phyloP scores from a whole-genome alignment of 2,797 vertebrate species.

The Dallia pectoralis region DNA sequence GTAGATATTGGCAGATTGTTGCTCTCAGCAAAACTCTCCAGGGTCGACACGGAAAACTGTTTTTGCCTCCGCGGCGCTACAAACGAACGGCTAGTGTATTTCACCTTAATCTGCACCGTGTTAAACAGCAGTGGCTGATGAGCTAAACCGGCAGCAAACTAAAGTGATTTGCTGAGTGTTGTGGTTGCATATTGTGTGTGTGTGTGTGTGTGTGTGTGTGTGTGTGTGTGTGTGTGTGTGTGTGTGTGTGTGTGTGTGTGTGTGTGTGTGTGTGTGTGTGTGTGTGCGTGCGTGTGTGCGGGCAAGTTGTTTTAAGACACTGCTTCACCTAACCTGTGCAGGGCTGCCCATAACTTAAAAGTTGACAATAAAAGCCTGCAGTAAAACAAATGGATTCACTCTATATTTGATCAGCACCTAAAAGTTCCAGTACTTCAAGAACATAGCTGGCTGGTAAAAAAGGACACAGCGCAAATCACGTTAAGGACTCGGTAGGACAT shows the following conservation, averaged over 20 bases:
- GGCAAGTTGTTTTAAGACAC: conserved; percentile 1
- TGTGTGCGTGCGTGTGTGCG: background rate
- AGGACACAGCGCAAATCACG: conserved; percentile 54
- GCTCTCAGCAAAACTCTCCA: conserved; percentile 52
- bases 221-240: conserved; percentile 10
- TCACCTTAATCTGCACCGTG: background rate
- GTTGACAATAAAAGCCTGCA: background rate
- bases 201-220: conserved; percentile 10
- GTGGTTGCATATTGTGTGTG: background rate
- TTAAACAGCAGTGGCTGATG: background rate
- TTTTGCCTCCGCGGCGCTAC: conserved; percentile 26
- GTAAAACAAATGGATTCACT: conserved; percentile 12
- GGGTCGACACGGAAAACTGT: conserved; percentile 33
- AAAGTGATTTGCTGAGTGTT: background rate
- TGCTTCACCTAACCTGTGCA: conserved; percentile 11
- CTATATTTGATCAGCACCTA: conserved; percentile 17
- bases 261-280: conserved; percentile 11
- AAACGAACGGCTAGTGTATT: conserved; percentile 31
- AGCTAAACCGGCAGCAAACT: conserved; percentile 6
- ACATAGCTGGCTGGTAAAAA: conserved; percentile 42
- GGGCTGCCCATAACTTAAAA: background rate
- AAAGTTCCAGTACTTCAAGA: conserved; percentile 15
- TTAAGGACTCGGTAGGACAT: conserved; percentile 66
- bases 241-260: conserved; percentile 4
- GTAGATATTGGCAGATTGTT: conserved; percentile 67